Percentiles rank a stretch among this genome's conserved stretches.
phyloP scores from a whole-genome alignment of 2,113 vertebrate species.

The Choloepus hoffmanni region DNA sequence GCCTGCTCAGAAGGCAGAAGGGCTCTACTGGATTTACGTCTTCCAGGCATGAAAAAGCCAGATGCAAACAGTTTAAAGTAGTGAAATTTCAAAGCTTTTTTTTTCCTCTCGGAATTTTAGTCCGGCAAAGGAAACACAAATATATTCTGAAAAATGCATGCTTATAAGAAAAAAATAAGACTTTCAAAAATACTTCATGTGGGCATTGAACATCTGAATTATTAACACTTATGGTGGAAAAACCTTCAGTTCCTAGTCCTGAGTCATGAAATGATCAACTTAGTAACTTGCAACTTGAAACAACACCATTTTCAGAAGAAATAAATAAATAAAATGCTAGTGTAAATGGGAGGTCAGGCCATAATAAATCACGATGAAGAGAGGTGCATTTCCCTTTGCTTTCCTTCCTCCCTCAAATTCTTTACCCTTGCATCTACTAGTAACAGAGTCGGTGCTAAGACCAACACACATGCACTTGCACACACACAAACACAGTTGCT shows the following conservation, averaged over 20 bases:
- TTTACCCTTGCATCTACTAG: not conserved
- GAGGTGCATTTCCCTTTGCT: not conserved
- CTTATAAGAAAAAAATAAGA: constrained; percentile 2
- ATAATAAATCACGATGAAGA: not conserved
- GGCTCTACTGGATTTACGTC: not conserved
- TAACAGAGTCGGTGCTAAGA: not conserved
- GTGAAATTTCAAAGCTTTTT: not conserved
- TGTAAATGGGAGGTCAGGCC: not conserved
- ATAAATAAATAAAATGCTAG: constrained; percentile 13
- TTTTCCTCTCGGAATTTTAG: not conserved
- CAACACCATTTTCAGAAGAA: constrained; percentile 8
- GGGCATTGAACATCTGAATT: not conserved
- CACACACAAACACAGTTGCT: not conserved
- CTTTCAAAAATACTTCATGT: not conserved
- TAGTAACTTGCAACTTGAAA: not conserved
- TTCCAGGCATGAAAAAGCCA: not conserved
- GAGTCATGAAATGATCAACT: not conserved
- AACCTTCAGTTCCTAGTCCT: not conserved
- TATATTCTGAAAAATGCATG: not conserved
- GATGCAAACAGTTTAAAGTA: not conserved
- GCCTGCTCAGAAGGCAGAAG: not conserved
- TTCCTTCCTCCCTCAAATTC: not conserved
- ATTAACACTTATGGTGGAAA: not conserved
- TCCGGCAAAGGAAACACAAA: not conserved
- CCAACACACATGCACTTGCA: not conserved